These are phyloP conservation scores for Micrastur ruficollis DNA, from an alignment of 2,797 vertebrate genomes.

Conservation along the genomic window DNA sequence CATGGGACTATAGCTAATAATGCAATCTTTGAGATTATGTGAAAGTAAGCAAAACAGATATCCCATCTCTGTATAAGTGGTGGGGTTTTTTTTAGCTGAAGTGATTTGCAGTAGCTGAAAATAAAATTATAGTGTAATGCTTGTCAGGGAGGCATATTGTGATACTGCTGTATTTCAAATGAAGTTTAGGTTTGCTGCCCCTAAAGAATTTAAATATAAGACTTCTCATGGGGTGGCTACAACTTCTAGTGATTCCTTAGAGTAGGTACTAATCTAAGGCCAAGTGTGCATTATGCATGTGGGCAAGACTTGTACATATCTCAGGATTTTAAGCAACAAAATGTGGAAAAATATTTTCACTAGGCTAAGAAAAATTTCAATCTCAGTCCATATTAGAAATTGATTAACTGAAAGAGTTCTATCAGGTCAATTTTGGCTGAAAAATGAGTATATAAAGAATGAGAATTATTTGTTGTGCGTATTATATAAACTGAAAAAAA, in stretches of 20 bases:
- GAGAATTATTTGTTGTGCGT: neutral
- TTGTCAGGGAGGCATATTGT: neutral
- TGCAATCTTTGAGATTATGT: neutral
- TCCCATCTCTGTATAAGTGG: neutral
- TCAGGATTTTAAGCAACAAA: neutral
- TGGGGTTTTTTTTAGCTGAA: neutral
- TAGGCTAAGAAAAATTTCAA: neutral
- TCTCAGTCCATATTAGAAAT: neutral
- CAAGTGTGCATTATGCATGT: neutral
- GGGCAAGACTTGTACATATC: neutral
- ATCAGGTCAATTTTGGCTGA: neutral
- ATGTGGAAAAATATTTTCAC: neutral
- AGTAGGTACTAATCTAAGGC: neutral
- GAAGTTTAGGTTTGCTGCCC: neutral
- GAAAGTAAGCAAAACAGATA: neutral
- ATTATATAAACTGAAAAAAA: neutral
- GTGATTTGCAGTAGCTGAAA: neutral
- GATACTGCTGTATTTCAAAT: neutral
- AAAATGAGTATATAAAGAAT: neutral
- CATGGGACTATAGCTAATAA: rapidly evolving
- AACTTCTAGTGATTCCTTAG: neutral
- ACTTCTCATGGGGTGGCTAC: neutral
- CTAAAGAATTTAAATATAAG: neutral
- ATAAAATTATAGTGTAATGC: neutral
- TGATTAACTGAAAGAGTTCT: neutral